Conservation (phyloP, 2,888 invertebrate genomes). For the Rhyacophila evoluta region DNA sequence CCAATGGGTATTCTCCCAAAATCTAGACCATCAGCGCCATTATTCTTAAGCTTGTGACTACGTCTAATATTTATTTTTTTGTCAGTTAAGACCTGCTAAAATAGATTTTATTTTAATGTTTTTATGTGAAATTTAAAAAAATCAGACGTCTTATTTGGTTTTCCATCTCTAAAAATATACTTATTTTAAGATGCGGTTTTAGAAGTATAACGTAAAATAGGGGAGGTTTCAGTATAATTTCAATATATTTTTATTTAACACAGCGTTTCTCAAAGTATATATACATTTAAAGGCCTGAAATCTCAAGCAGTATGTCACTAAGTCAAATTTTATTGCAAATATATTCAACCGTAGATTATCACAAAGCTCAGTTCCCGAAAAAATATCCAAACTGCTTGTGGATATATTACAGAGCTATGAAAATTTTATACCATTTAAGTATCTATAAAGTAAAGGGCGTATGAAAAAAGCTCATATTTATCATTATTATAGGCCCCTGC, state of each 20-base stretch:
- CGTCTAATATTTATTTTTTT: too few relatives aligned
- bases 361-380: conserved; percentile 29
- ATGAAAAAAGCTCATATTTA: conserved; percentile 50
- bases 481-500: conserved; percentile 45
- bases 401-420: conserved; percentile 42
- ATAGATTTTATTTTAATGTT: too few relatives aligned
- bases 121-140: too few relatives aligned
- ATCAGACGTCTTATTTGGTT: too few relatives aligned
- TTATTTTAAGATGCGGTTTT: too few relatives aligned
- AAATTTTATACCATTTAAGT: conserved; percentile 51
- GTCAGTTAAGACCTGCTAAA: too few relatives aligned
- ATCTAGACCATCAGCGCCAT: too few relatives aligned
- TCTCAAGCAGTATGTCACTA: conserved; percentile 36
- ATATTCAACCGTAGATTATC: conserved; percentile 44
- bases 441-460: conserved; percentile 47
- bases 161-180: too few relatives aligned
- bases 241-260: background rate
- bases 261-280: background rate
- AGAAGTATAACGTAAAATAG: too few relatives aligned
- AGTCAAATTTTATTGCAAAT: conserved; percentile 51
- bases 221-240: too few relatives aligned
- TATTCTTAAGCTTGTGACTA: too few relatives aligned
- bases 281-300: conserved; percentile 38
- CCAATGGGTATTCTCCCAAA: too few relatives aligned
- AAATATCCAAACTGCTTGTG: conserved; percentile 25